phyloP scores from a whole-genome alignment of 2,888 invertebrate genomes.

The Ophion costatus region DNA sequence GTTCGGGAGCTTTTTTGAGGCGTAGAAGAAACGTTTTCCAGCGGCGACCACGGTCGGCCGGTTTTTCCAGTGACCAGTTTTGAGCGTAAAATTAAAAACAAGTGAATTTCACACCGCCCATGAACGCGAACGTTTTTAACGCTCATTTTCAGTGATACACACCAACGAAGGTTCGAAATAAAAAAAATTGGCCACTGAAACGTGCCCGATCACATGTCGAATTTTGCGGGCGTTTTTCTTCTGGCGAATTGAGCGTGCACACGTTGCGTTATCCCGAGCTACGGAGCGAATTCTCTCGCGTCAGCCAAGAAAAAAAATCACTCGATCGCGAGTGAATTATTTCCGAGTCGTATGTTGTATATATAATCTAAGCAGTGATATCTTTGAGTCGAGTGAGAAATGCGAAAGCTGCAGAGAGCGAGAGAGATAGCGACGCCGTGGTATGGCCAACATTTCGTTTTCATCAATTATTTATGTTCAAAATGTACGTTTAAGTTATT shows the following conservation, averaged over 20 bases:
- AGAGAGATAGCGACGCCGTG: slow-evolving; percentile 31
- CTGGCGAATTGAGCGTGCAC: neutral
- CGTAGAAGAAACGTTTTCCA: neutral
- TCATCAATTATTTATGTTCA: slow-evolving; percentile 62
- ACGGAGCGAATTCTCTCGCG: neutral
- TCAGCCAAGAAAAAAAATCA: neutral
- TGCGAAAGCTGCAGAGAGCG: neutral
- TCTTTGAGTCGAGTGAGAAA: slow-evolving; percentile 52
- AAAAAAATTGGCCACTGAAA: neutral
- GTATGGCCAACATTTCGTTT: slow-evolving; percentile 56
- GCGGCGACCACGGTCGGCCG: neutral
- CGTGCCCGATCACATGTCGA: neutral
- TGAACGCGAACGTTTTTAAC: neutral
- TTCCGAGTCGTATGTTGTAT: slow-evolving; percentile 49
- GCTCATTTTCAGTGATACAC: neutral
- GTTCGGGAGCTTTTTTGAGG: no score
- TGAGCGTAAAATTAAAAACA: no score
- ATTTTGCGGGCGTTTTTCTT: neutral
- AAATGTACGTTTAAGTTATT: slow-evolving; percentile 62
- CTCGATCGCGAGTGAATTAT: slow-evolving; percentile 2
- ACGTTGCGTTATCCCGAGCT: slow-evolving; percentile 9
- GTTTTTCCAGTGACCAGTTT: neutral
- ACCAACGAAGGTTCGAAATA: no score
- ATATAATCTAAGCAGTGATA: slow-evolving; percentile 63
- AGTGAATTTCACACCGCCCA: neutral